These are phyloP conservation scores for Phoebastria nigripes DNA, from an alignment of 2,797 vertebrate genomes.

Conservation along the genomic window DNA sequence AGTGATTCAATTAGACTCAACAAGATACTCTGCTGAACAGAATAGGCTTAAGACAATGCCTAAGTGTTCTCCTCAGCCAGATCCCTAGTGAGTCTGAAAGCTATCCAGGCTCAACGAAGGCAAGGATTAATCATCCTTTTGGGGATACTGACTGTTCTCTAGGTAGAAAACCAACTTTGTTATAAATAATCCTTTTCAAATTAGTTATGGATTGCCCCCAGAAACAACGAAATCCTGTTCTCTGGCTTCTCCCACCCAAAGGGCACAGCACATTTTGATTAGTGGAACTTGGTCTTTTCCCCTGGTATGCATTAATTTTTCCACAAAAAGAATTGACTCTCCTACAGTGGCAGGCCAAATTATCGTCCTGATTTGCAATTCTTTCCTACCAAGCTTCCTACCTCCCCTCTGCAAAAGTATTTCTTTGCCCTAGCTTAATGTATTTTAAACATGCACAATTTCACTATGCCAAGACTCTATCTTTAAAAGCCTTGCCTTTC, in stretches of 20 bases:
- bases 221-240: neutral
- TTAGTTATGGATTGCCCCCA: constrained; percentile 17
- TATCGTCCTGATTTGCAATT: neutral
- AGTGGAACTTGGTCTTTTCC: neutral
- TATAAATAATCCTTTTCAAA: constrained; percentile 37
- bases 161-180: constrained; percentile 10
- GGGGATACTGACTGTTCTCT: neutral
- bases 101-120: neutral
- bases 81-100: constrained; percentile 40
- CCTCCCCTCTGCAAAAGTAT: neutral
- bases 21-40: constrained; percentile 12
- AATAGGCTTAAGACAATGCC: constrained; percentile 25
- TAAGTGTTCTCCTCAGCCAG: constrained; percentile 16
- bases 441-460: neutral
- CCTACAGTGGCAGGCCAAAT: neutral
- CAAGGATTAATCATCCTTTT: constrained; percentile 51
- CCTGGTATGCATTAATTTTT: neutral
- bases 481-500: neutral
- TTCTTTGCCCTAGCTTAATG: neutral
- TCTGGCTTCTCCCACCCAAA: neutral
- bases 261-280: neutral
- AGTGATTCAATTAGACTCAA: constrained; percentile 45
- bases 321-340: neutral
- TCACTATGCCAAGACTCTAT: neutral
- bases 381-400: neutral